Evolutionary conservation across 2,797 vertebrate genomes (phyloP).

Genomic region (Silurus lanzhouensis): DNA sequence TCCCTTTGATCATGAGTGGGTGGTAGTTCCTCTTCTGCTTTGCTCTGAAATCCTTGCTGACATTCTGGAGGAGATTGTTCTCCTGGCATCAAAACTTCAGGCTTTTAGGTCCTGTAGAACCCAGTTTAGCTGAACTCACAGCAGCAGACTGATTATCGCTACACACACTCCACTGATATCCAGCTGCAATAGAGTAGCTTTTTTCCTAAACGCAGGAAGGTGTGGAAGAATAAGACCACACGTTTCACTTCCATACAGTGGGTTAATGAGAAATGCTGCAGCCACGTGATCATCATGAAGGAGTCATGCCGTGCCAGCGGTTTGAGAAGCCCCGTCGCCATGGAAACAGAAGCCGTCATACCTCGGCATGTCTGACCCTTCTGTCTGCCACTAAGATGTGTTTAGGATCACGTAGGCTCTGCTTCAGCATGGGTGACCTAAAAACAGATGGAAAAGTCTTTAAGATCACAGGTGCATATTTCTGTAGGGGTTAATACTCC

Average conservation of each 20-base stretch:
- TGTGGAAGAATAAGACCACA: neutral
- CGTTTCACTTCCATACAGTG: slow-evolving; percentile 35
- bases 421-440: slow-evolving; percentile 7
- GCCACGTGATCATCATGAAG: slow-evolving; percentile 49
- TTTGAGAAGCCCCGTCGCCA: slow-evolving; percentile 45
- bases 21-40: too few species aligned
- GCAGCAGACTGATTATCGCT: too few species aligned
- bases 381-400: neutral
- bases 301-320: slow-evolving; percentile 40
- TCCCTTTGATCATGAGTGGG: too few species aligned
- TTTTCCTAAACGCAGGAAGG: slow-evolving; percentile 11
- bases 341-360: slow-evolving; percentile 50
- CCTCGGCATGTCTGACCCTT: slow-evolving; percentile 17
- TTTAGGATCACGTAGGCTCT: slow-evolving; percentile 20
- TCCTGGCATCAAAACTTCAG: too few species aligned
- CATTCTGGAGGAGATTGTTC: too few species aligned
- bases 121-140: too few species aligned
- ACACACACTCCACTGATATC: too few species aligned
- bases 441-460: neutral
- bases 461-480: neutral
- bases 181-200: neutral
- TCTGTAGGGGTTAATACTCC: neutral
- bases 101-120: too few species aligned
- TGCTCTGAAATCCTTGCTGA: too few species aligned
- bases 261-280: slow-evolving; percentile 48